Percentiles rank a stretch among this genome's conserved stretches.
Conservation (phyloP, 2,888 invertebrate genomes). For the Catonia carolina region DNA sequence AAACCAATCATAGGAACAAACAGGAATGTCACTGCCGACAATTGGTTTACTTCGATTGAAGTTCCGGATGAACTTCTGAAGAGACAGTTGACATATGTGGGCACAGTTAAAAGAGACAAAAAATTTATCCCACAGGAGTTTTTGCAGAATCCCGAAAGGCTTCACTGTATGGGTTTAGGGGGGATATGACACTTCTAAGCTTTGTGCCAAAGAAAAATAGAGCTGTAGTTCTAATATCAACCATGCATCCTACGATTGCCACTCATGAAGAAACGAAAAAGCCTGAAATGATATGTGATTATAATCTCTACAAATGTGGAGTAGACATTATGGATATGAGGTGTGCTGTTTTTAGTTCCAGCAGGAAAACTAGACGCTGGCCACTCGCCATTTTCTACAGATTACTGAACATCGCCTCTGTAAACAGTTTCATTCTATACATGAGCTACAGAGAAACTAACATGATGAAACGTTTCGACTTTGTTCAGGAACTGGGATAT, state of each 20-base stretch:
- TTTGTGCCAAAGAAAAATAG: slow-evolving; percentile 21
- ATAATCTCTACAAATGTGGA: slow-evolving; percentile 1
- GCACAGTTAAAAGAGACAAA: slow-evolving; percentile 21
- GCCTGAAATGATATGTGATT: slow-evolving; percentile 6
- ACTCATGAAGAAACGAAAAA: neutral
- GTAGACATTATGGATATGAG: slow-evolving; percentile 7
- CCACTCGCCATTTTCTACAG: neutral
- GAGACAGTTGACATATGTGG: slow-evolving; percentile 9
- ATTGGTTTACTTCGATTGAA: slow-evolving; percentile 37
- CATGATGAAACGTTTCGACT: slow-evolving; percentile 6
- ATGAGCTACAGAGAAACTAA: neutral
- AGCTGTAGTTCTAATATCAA: slow-evolving; percentile 20
- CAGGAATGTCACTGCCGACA: slow-evolving; percentile 36
- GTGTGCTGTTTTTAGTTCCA: slow-evolving; percentile 26
- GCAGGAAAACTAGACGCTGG: slow-evolving; percentile 26
- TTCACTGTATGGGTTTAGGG: slow-evolving; percentile 17
- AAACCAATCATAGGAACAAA: slow-evolving; percentile 35
- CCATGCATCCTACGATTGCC: slow-evolving; percentile 4
- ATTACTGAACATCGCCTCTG: neutral
- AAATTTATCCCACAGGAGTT: slow-evolving; percentile 20
- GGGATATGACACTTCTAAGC: slow-evolving; percentile 17
- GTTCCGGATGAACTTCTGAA: slow-evolving; percentile 26
- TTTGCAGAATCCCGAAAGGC: neutral
- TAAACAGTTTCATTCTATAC: neutral
- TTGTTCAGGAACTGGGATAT: slow-evolving; percentile 3